Evolutionary conservation across 2,888 invertebrate species (phyloP), one percentile per base, ranked within the genome.

Genomic region (Drosophila melanosoma): DNA sequence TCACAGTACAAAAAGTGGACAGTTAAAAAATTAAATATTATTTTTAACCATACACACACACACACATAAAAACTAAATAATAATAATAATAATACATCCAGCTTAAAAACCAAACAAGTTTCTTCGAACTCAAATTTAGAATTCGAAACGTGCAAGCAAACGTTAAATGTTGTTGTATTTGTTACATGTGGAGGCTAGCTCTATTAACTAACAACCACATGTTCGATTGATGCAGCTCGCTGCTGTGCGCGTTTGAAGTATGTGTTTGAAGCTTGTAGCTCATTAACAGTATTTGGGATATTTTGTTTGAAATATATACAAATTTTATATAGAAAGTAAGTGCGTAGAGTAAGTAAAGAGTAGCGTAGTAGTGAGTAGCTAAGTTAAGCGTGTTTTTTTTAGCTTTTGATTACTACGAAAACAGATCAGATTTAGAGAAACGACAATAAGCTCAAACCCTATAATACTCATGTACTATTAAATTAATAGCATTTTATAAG

Each of bases 1-100:
- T 49, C 49, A 57, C 48, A 66, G 42, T 59, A 38, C 45, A 38
- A 15, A n/a, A n/a, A 49, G 26, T 68, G 49, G 51, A 58, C 45
- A 66, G 53, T 33, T 64, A 61, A 57, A 3, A 40, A 48, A 67
- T 26, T 23, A 23, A 12, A 38, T 17, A 49, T 29, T 17, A 53
- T 38, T 38, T 38, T 29, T 17, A 17, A 36, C 23, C 36, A 36
- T 8, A 12, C 20, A 35, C 52, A 29, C 23, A 35, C 23, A 17
- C 17, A 36, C 20, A 40, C 20, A 48, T 38, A 45, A 36, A 40
- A 51, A 29, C n/a, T 45, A 7, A 23, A 45, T 45, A 45, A 45
- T 45, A 23, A 23, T 15, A 23, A 15, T 23, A 45, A 20, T 42
- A 12, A 20, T 20, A 42, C 20, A 20, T 20, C 42, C 42, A 42